Base-by-base conservation (phyloP, 2,888 invertebrate genomes). In the Linyphia triangularis region DNA sequence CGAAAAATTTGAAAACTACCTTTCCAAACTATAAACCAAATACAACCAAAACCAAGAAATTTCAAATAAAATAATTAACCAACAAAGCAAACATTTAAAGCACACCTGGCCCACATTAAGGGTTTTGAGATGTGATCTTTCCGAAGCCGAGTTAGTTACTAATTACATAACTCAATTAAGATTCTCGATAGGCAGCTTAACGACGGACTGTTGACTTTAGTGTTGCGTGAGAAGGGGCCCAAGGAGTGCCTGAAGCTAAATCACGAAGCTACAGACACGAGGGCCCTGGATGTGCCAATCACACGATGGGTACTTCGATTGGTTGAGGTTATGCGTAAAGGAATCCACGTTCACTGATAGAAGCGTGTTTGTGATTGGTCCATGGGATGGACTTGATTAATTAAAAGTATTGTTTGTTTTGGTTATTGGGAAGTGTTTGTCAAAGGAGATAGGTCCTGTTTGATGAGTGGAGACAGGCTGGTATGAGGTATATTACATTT, bases 91-190 rank as follows among this genome's bases (percentile, higher is more conserved):
- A 9, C 51, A 33, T 33, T 10, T 51, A 7, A 51, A 51, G n/a
- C 16, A 9, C 16, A 51, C 51, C 16, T 13, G 51, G 13, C 51
- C 51, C 51, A 51, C 51, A 51, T 51, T 5, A 5, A 16, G 16
- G n/a, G 51, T 5, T 5, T 5, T 13, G 40, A 16, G 9, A 0
- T 1, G n/a, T n/a, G 1, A 9, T 5, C 16, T 16, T 51, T 51
- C 51, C 16, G n/a, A 51, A 51, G 5, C 16, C 13, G 51, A 51
- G n/a, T n/a, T n/a, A 40, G 70, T 78, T 77, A 40, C 85, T 77
- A 85, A 85, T 85, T 85, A 78, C 69, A 70, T 78, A 70, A 85
- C 78, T 84, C 67, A 84, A 84, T 84, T 84, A 84, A 30, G 37
- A 16, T 37, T 33, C 59, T 75, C 67, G 84, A 84, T 84, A 75